Evolutionary conservation across 2,113 vertebrate species (phyloP).

Genomic region (Salvelinus fontinalis): DNA sequence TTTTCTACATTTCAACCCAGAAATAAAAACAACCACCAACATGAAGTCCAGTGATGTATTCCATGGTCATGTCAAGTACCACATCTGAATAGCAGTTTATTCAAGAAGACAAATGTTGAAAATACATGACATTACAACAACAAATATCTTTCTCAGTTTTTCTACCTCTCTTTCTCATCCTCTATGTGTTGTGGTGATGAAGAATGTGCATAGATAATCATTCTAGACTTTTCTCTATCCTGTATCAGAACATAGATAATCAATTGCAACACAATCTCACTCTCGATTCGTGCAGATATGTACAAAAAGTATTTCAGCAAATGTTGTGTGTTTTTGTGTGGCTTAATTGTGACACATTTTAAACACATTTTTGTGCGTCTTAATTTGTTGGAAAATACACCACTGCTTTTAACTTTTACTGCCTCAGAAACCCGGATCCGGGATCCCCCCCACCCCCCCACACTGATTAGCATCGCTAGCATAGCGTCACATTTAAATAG

Average conservation of each 20-base stretch:
- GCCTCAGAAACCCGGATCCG: no score
- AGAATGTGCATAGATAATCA: neutral
- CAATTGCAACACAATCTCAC: neutral
- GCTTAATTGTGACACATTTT: no score
- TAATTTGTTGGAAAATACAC: no score
- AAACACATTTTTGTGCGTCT: no score
- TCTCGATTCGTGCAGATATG: no score
- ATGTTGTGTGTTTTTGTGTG: no score
- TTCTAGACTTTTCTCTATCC: neutral
- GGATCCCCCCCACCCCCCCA: no score
- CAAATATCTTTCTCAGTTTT: neutral
- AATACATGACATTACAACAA: no score
- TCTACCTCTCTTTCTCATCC: neutral
- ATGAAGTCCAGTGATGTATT: neutral
- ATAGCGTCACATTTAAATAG: no score
- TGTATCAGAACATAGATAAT: neutral
- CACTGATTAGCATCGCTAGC: no score
- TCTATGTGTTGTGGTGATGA: neutral
- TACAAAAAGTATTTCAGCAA: no score
- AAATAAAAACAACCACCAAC: constrained; percentile 14
- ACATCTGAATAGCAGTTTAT: constrained; percentile 7
- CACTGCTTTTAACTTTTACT: no score
- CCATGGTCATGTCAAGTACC: neutral
- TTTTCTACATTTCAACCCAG: constrained; percentile 71
- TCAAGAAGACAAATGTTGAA: neutral